Evolutionary conservation across 2,113 vertebrate species (phyloP).

Genomic region (Carlito syrichta): DNA sequence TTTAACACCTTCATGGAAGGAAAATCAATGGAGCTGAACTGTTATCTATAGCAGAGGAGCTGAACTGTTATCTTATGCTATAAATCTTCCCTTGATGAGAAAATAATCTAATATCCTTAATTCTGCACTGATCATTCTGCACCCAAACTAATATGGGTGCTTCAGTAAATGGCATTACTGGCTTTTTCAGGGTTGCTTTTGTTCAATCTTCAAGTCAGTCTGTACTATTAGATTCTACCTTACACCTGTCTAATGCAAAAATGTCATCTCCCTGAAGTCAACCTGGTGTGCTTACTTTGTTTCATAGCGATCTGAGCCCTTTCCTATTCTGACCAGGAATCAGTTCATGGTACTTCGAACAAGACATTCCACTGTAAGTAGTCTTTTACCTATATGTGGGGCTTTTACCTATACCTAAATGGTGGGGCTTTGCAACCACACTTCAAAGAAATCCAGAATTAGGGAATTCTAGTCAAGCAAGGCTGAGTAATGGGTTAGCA

Average conservation of each 20-base stretch:
- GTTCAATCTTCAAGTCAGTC: not conserved
- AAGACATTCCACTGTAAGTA: not conserved
- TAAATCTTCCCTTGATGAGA: not conserved
- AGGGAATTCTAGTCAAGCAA: not conserved
- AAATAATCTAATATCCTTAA: not conserved
- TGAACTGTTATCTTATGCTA: not conserved
- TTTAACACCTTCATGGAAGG: not conserved
- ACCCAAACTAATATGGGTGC: not conserved
- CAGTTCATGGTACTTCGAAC: not conserved
- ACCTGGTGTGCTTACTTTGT: not conserved
- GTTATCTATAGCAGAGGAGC: not conserved
- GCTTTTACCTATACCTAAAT: not conserved
- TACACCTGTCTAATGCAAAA: not conserved
- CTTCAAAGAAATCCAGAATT: not conserved
- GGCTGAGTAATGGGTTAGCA: not conserved
- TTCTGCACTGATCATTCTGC: not conserved
- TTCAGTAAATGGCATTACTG: not conserved
- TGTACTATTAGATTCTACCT: not conserved
- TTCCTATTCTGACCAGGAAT: not conserved
- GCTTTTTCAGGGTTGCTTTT: conserved; percentile 14
- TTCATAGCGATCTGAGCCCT: not conserved
- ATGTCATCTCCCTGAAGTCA: not conserved
- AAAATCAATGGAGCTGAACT: too few relatives aligned
- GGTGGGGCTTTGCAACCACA: not conserved
- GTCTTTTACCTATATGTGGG: not conserved